A percentile compares a stretch with the other conserved stretches of the same genome.
These are phyloP conservation scores for Anadara kagoshimensis DNA, from an alignment of 1,140 invertebrate species.

Conservation along the genomic window DNA sequence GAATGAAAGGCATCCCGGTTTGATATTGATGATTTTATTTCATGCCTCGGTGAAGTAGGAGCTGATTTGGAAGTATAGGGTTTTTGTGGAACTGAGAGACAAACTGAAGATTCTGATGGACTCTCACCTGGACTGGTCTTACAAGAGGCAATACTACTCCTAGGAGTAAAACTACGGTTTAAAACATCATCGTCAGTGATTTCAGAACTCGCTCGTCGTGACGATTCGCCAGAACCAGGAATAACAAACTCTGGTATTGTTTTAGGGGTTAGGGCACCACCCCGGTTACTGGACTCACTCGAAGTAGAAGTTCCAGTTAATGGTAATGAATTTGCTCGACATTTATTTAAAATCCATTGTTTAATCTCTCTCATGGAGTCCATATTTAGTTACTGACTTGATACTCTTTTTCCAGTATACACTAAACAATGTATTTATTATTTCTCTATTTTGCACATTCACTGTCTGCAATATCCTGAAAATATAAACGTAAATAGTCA, in stretches of 20 bases:
- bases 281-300: conserved; percentile 13
- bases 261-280: conserved; percentile 54
- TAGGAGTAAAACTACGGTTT: conserved; percentile 13
- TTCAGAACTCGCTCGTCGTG: conserved; percentile 52
- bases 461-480: no score
- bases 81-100: conserved; percentile 47
- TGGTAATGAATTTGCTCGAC: conserved; percentile 18
- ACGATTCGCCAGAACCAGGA: conserved; percentile 62
- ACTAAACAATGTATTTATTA: no score
- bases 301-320: conserved; percentile 10
- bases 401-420: no score
- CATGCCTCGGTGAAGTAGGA: conserved; percentile 60
- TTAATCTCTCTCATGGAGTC: conserved; percentile 63
- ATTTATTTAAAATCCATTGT: conserved; percentile 65
- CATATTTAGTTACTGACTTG: conserved; percentile 18
- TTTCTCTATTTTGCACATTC: no score
- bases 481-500: no score
- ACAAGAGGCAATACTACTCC: conserved; percentile 45
- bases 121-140: conserved; percentile 54
- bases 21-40: conserved; percentile 45
- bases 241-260: conserved; percentile 69
- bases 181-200: conserved; percentile 52
- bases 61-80: conserved; percentile 49
- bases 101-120: conserved; percentile 45
- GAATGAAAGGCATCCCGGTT: conserved; percentile 28